Conservation (phyloP, 1,140 invertebrate genomes). For the Hypothenemus hampei region DNA sequence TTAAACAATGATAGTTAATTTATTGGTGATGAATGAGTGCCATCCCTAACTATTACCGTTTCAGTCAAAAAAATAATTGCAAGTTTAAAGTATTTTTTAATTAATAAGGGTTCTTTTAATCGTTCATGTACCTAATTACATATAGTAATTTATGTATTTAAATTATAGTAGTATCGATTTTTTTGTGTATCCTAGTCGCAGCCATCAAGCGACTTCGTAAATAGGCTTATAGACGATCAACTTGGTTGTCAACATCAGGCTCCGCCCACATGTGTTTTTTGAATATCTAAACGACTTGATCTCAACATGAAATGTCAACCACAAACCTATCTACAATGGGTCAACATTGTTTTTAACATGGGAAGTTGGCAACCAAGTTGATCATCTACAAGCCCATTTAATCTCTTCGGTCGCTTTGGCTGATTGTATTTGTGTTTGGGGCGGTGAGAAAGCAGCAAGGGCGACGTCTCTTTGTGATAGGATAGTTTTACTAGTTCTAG, state of each 20-base stretch:
- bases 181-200: constrained; percentile 41
- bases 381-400: background rate
- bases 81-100: constrained; percentile 23
- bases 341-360: too few relatives aligned
- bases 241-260: too few relatives aligned
- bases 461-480: constrained; percentile 33
- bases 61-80: constrained; percentile 24
- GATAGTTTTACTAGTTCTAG: constrained; percentile 31
- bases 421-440: constrained; percentile 35
- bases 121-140: constrained; percentile 29
- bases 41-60: constrained; percentile 41
- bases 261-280: too few relatives aligned
- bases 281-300: too few relatives aligned
- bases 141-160: constrained; percentile 34
- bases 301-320: too few relatives aligned
- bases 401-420: constrained; percentile 25
- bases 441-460: constrained; percentile 29
- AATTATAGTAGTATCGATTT: constrained; percentile 41
- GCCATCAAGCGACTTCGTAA: too few relatives aligned
- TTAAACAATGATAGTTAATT: constrained; percentile 24
- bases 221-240: too few relatives aligned
- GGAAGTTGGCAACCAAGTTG: constrained; percentile 30
- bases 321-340: too few relatives aligned
- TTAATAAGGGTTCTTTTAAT: constrained; percentile 29
- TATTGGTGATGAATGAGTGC: constrained; percentile 39